phyloP scores from a whole-genome alignment of 2,113 vertebrate genomes.

The Dicrurus megarhynchus region DNA sequence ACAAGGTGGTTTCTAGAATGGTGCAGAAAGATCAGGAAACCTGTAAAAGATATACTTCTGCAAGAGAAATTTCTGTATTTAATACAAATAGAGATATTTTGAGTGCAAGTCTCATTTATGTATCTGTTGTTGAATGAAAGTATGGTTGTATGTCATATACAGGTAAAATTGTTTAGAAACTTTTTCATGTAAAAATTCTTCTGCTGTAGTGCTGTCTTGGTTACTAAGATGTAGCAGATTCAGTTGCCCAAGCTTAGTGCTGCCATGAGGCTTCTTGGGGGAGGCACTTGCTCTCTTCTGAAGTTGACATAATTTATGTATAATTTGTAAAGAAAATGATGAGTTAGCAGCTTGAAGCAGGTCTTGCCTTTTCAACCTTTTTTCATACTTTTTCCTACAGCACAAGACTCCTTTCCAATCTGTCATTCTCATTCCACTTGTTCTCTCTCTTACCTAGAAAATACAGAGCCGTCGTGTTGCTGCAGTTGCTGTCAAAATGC shows the following conservation, averaged over 20 bases:
- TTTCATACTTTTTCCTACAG: not conserved
- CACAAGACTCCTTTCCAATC: not conserved
- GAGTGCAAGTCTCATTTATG: not conserved
- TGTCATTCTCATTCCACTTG: not conserved
- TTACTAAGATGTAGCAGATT: not conserved
- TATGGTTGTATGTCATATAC: not conserved
- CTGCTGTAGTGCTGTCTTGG: not conserved
- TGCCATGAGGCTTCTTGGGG: not conserved
- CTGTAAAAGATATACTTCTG: not conserved
- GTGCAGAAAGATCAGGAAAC: not conserved
- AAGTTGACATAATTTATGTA: not conserved
- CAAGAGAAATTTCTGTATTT: not conserved
- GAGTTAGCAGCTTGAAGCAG: not conserved
- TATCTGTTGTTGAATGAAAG: not conserved
- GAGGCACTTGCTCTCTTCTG: not conserved
- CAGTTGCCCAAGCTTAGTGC: not conserved
- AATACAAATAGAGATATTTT: not conserved
- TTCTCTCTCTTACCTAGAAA: not conserved
- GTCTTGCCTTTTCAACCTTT: not conserved
- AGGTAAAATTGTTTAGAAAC: not conserved
- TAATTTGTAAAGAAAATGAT: not conserved
- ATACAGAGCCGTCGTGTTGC: not conserved
- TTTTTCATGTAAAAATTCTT: not conserved
- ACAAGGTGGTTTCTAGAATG: not conserved
- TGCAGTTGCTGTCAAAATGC: constrained; percentile 1